These are phyloP conservation scores for Leptopterna dolabrata DNA, from an alignment of 2,888 invertebrate genomes.

Conservation along the genomic window DNA sequence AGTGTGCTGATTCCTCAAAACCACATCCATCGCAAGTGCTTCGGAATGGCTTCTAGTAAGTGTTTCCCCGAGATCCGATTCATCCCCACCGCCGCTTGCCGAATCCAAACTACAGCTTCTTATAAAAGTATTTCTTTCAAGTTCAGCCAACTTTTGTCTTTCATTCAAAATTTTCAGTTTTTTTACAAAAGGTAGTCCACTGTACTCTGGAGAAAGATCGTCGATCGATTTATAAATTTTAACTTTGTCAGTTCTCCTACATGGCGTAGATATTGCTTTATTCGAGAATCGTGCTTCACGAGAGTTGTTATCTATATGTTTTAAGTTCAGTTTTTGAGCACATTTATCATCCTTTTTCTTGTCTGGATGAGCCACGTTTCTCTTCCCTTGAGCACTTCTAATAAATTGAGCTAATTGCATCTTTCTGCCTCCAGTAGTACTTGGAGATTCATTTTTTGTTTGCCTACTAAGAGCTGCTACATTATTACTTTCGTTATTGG, in stretches of 20 bases:
- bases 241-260: conserved; percentile 7
- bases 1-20: conserved; percentile 60
- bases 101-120: conserved; percentile 85
- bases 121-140: conserved; percentile 75
- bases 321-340: conserved; percentile 21
- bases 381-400: conserved; percentile 44
- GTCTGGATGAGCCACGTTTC: neutral
- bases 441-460: neutral
- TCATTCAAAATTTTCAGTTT: conserved; percentile 89
- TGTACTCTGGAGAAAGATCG: conserved; percentile 88
- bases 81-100: conserved; percentile 69
- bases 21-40: conserved; percentile 79
- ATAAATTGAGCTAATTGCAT: conserved; percentile 37
- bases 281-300: conserved; percentile 2
- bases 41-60: conserved; percentile 80
- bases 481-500: conserved; percentile 11
- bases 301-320: neutral
- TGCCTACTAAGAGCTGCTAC: neutral
- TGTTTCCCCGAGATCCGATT: conserved; percentile 39
- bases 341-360: conserved; percentile 26
- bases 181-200: conserved; percentile 87
- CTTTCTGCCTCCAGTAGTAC: conserved; percentile 1
- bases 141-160: conserved; percentile 84
- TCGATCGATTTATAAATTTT: conserved; percentile 80
- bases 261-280: neutral